A percentile compares a stretch with the other conserved stretches of the same genome.
Conservation (phyloP, 2,888 invertebrate genomes). For the Embidobia sp. region DNA sequence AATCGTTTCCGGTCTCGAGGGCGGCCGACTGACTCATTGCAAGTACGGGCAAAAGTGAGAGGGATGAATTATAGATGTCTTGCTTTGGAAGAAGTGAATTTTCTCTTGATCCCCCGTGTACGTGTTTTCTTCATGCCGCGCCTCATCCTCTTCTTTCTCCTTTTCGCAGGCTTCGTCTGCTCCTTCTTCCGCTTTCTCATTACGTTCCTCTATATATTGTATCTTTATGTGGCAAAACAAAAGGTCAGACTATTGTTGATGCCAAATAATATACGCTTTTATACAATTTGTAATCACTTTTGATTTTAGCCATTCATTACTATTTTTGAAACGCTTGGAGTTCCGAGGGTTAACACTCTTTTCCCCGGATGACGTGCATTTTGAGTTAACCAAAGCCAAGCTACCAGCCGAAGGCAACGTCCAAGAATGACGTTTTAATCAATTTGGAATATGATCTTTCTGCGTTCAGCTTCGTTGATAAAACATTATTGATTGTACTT, state of each 20-base stretch:
- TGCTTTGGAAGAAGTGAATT: conserved; percentile 55
- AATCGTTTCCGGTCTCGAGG: conserved; percentile 58
- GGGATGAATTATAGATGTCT: conserved; percentile 54
- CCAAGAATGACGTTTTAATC: conserved; percentile 4
- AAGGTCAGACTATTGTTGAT: conserved; percentile 6
- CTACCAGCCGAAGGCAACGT: neutral
- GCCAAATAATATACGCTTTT: conserved; percentile 33
- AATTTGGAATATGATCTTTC: conserved; percentile 12
- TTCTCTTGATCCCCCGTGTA: conserved; percentile 49
- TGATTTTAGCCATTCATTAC: too few relatives aligned
- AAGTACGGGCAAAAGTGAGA: conserved; percentile 47
- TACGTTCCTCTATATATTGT: conserved; percentile 33
- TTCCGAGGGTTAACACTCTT: too few relatives aligned
- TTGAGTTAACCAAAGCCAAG: conserved; percentile 15
- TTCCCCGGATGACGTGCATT: too few relatives aligned
- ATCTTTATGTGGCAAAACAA: conserved; percentile 3
- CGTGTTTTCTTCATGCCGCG: conserved; percentile 44
- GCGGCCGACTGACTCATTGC: conserved; percentile 57
- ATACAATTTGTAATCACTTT: conserved; percentile 34
- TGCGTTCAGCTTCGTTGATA: neutral
- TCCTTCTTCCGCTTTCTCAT: conserved; percentile 25
- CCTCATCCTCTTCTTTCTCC: neutral
- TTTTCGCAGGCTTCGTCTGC: too few relatives aligned
- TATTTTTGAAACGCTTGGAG: too few relatives aligned
- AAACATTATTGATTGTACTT: neutral